Evolutionary conservation across 2,113 vertebrate species (phyloP), one percentile per base, ranked within the genome.

Genomic region (Ictidomys tridecemlineatus): DNA sequence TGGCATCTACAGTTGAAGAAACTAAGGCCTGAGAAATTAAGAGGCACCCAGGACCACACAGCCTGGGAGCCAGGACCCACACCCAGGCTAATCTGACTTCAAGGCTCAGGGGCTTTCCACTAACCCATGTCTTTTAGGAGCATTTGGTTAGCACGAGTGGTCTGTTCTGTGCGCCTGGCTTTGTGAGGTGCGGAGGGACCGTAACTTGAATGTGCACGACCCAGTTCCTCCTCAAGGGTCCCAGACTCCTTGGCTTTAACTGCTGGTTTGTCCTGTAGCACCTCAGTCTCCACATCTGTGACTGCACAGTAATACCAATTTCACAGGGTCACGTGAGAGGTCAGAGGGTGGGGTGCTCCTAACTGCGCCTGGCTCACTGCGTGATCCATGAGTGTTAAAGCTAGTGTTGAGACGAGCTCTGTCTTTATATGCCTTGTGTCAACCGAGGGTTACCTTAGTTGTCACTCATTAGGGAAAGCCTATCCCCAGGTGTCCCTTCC

Each of bases 321-420:
- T 92, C 39, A 32, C 8, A 11, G 48, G 9, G 22, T n/a, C 20
- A 30, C 42, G 45, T 67, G 32, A 51, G 37, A 30, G 14, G 28
- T 34, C 9, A 0, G 3, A 13, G 39, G 22, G 37, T 12, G 2
- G 48, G n/a, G 11, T 48, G 2, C 6, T 17, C 14, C 8, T 0
- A 48, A 3, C 65, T 42, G 78, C 37, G 26, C 32, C 89, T 18
- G 16, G 72, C 2, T 26, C 78, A 24, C 14, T 30, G 79, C 5
- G 11, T 9, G 51, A 30, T 1, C 0, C 0, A 32, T 16, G 26
- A 22, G 63, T 22, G 42, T 91, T 39, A 79, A 51, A 37, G 7
- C 70, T 93, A 4, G 56, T 24, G 11, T 79, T 16, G 86, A 79
- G 83, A 72, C 80, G 22, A 13, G 2, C n/a, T 88, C 45, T 77